Evolutionary conservation across 2,113 vertebrate genomes (phyloP), one percentile per base, ranked within the genome.

Genomic region (Scophthalmus maximus): DNA sequence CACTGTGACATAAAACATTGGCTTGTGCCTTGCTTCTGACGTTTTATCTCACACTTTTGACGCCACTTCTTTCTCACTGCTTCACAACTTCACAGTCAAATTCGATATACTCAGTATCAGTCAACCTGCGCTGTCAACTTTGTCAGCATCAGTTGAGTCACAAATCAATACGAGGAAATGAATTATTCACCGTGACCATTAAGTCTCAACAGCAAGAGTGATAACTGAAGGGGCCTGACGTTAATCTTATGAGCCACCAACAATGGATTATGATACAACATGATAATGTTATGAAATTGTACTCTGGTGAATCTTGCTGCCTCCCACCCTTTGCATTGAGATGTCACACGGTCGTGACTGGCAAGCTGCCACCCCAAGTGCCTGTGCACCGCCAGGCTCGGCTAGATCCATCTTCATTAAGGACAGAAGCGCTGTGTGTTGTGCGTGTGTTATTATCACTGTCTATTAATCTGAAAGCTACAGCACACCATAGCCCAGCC

Each of bases 351-450:
- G 63, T 73, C 82, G 79, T 90, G 91, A 91, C 87, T 91, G 92
- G 91, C 90, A 87, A 81, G 59, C 76, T 89, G 86, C 87, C 84
- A 88, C 82, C 73, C 79, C 30, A 36, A 72, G 79, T 73, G 87
- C 83, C 79, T 74, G 38, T 67, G 74, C 78, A 73, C 76, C 72
- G 76, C 83, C 84, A 65, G 80, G 62, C 84, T 64, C 66, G 38
- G 78, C 82, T 68, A 87, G 81, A 90, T 91, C 89, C 89, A 88
- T 92, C 88, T 91, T 92, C 89, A 91, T 91, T 93, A 88, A 58
- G 71, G 67, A 74, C 84, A 79, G 73, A 87, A 84, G 75, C 42
- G 34, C 79, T 73, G 79, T 80, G 91, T 91, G 81, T 85, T 87
- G 85, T 89, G 52, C 9, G 51, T 73, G 79, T 83, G 91, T 89